Evolutionary conservation across 53 echinoderm and acorn worm genomes (phyloP).

Genomic region (Patiria pectinifera): DNA sequence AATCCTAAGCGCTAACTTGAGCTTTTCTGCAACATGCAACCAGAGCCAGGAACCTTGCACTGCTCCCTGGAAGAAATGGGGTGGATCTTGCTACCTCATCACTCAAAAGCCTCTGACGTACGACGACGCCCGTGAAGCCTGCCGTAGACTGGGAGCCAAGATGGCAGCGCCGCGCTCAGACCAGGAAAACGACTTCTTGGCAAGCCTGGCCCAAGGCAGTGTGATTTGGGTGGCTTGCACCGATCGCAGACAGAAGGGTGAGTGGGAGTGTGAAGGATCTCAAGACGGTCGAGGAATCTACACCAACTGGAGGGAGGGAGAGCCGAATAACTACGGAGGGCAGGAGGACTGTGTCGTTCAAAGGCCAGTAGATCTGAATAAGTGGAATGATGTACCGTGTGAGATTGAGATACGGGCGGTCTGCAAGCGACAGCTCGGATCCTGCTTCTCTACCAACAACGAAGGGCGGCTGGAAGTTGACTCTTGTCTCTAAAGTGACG

Average conservation of each 20-base stretch:
- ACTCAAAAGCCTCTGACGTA: background rate
- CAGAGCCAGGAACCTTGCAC: background rate
- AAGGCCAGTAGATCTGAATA: background rate
- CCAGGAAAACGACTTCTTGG: background rate
- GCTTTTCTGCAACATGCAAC: background rate
- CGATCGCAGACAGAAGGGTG: background rate
- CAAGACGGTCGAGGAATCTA: background rate
- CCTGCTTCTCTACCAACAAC: background rate
- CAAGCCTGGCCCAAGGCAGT: background rate
- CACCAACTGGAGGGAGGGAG: background rate
- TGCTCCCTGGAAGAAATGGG: slow-evolving; percentile 14
- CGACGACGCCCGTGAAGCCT: background rate
- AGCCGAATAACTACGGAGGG: background rate
- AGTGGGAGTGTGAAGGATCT: background rate
- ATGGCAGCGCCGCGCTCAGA: background rate
- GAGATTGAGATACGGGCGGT: background rate
- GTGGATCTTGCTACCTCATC: background rate
- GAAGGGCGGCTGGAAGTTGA: background rate
- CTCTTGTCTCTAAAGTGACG: background rate
- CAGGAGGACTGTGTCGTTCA: background rate
- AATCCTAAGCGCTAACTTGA: background rate
- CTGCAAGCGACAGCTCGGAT: background rate
- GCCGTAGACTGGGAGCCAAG: background rate
- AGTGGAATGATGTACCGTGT: background rate
- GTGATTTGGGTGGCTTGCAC: background rate